Percentiles rank a stretch among this genome's conserved stretches.
Evolutionary conservation across 2,797 vertebrate species (phyloP).

Genomic region (Acanthornis magna): DNA sequence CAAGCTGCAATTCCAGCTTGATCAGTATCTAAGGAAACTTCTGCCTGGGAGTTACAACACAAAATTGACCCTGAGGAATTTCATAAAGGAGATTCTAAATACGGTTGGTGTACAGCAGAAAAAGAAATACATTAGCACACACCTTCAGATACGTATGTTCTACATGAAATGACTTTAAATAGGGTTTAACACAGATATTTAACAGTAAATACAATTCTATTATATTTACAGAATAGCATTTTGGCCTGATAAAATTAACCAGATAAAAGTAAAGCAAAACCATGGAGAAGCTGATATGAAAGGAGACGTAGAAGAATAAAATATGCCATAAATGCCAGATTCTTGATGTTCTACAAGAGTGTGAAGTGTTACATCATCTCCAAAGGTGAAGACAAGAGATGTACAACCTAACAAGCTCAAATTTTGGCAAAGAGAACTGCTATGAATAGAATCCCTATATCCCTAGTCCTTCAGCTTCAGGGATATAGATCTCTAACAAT

Average conservation of each 20-base stretch:
- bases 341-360: neutral
- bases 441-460: neutral
- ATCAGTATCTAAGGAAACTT: neutral
- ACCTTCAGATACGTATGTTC: neutral
- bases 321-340: neutral
- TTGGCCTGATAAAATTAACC: neutral
- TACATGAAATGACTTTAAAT: neutral
- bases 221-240: neutral
- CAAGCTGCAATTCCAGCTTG: neutral
- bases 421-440: neutral
- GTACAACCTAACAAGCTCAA: neutral
- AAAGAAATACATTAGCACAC: neutral
- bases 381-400: neutral
- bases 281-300: neutral
- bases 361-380: neutral
- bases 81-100: neutral
- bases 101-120: neutral
- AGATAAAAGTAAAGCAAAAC: neutral
- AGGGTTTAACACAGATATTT: neutral
- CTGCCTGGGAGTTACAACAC: neutral
- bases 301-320: neutral
- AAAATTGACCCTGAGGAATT: neutral
- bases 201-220: neutral
- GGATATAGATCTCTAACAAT: neutral
- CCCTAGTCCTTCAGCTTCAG: neutral